Evolutionary conservation across 2,113 vertebrate genomes (phyloP), one percentile per base, ranked within the genome.

Genomic region (Taurulus bubalis): DNA sequence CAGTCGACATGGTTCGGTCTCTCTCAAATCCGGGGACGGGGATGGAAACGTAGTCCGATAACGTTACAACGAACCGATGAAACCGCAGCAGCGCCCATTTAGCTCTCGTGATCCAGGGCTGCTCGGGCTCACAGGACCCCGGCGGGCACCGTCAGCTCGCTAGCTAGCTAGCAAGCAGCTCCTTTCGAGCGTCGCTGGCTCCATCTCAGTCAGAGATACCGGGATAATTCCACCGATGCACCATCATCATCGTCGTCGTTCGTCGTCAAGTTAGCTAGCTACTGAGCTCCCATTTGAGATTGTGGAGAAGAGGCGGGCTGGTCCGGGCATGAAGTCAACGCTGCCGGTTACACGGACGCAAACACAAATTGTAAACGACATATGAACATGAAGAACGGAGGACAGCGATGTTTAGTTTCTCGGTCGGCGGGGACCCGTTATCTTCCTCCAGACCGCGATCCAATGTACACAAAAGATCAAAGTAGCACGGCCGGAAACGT

Each of bases 131-230:
- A 51, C 36, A 36, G 38, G n/a, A 71, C 80, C 77, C 86, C 63
- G 63, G 76, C 64, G 84, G 82, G 73, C 68, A 42, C 83, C 53
- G 83, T 85, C 85, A 87, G 86, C 89, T 82, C 49, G 89, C 89
- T 90, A 87, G 82, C 89, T 88, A 65, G 88, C 89, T 59, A 82
- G 89, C 90, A 77, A 83, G 89, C 89, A 69, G 71, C 85, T 89
- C 89, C 90, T 45, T 59, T 83, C 56, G 63, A 83, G 69, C 80
- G 82, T 81, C 82, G 79, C 85, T 77, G 92, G 88, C 77, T 86
- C 89, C 92, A 93, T 95, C 92, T 94, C 93, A 92, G 84, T 79
- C 86, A 28, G 69, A 89, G 86, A 87, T 86, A 74, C 89, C 82
- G 82, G 91, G 92, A 89, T 91, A 81, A 92, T 76, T 91, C 88